phyloP scores from a whole-genome alignment of 2,113 vertebrate genomes.

The Theristicus caerulescens region DNA sequence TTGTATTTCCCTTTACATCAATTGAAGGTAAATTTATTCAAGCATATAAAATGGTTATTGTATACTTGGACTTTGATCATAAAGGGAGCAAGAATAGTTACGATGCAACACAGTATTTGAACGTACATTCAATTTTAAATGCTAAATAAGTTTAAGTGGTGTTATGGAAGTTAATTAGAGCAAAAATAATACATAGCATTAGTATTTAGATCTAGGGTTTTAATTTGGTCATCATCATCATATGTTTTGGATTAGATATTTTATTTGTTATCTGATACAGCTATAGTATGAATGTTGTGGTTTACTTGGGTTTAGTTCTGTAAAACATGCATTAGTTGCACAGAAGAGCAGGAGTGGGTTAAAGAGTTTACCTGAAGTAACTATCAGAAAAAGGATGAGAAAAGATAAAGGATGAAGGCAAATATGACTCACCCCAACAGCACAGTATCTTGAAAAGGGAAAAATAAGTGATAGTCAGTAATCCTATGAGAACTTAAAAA shows the following conservation, averaged over 20 bases:
- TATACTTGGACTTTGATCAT: not conserved
- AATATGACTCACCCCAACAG: not conserved
- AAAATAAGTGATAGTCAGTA: not conserved
- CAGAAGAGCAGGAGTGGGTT: not conserved
- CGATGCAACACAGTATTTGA: not conserved
- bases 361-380: not conserved
- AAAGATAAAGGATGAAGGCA: not conserved
- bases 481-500: not conserved
- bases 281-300: not conserved
- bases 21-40: not conserved
- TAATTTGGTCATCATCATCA: not conserved
- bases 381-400: not conserved
- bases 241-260: not conserved
- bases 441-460: not conserved
- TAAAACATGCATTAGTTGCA: not conserved
- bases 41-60: not conserved
- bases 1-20: not conserved
- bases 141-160: not conserved
- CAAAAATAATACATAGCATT: not conserved
- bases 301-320: not conserved
- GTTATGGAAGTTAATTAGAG: conserved; percentile 2
- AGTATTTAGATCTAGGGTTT: not conserved
- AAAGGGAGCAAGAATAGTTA: not conserved
- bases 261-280: not conserved
- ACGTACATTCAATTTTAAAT: not conserved